Conservation (phyloP, 2,888 invertebrate species). For the Orchesellides sinensis region DNA sequence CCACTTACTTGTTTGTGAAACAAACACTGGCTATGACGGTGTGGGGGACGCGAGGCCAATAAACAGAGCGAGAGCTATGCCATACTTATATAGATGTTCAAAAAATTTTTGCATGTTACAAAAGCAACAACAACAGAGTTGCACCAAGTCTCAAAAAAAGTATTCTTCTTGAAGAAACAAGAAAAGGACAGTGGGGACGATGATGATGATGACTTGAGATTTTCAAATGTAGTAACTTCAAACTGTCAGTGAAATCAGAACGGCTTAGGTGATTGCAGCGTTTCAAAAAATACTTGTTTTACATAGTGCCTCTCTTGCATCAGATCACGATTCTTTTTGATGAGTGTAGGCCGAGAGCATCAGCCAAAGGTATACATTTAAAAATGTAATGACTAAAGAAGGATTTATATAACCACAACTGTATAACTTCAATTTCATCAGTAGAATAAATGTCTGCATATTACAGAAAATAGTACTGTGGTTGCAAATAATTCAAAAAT, state of each 20-base stretch:
- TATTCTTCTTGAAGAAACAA: not conserved
- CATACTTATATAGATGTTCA: too few species aligned
- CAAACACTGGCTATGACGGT: not conserved
- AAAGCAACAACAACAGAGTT: too few species aligned
- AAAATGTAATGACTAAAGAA: not conserved
- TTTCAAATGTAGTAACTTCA: not conserved
- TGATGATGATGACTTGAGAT: constrained; percentile 7
- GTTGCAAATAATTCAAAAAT: too few species aligned
- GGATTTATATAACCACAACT: not conserved
- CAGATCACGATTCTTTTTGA: not conserved
- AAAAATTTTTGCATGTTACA: too few species aligned
- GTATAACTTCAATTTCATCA: not conserved
- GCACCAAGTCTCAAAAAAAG: too few species aligned
- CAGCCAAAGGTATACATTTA: not conserved
- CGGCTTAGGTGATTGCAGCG: not conserved
- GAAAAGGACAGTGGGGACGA: not conserved
- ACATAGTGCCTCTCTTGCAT: not conserved
- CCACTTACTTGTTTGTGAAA: not conserved
- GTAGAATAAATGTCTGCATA: not conserved
- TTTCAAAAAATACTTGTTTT: not conserved
- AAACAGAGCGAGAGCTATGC: constrained; percentile 9
- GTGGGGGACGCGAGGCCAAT: constrained; percentile 7
- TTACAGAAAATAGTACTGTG: not conserved
- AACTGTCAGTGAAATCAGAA: not conserved
- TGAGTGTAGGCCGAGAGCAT: not conserved